Conservation (phyloP, 2,888 invertebrate species). For the Sinopyrophorus schimmeli region DNA sequence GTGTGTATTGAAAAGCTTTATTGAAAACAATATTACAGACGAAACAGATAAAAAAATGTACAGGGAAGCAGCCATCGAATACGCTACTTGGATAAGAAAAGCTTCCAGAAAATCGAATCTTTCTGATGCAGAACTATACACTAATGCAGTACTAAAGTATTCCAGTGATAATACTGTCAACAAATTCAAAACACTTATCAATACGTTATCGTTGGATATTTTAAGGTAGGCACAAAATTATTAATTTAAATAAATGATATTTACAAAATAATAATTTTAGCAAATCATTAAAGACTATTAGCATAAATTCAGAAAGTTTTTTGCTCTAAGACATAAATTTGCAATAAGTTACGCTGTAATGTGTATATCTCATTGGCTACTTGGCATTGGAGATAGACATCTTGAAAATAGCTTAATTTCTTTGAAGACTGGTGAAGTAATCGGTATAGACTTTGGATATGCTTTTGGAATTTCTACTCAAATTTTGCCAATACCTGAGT, state of each 20-base stretch:
- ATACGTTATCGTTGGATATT: slow-evolving; percentile 26
- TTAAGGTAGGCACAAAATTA: slow-evolving; percentile 14
- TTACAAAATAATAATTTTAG: slow-evolving; percentile 43
- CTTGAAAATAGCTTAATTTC: slow-evolving; percentile 66
- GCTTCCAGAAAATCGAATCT: no score
- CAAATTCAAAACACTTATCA: slow-evolving; percentile 54
- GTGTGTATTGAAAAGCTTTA: slow-evolving; percentile 58
- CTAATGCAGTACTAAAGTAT: slow-evolving; percentile 47
- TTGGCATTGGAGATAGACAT: slow-evolving; percentile 77
- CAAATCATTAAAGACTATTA: slow-evolving; percentile 58
- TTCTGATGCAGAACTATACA: slow-evolving; percentile 39
- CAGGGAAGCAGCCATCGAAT: slow-evolving; percentile 36
- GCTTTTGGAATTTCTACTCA: slow-evolving; percentile 72
- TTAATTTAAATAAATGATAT: slow-evolving; percentile 1
- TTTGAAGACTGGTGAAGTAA: slow-evolving; percentile 59
- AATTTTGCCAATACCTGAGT: slow-evolving; percentile 66
- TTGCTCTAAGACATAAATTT: slow-evolving; percentile 63
- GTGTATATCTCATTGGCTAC: slow-evolving; percentile 69
- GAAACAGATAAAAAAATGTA: slow-evolving; percentile 29
- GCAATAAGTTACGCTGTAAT: slow-evolving; percentile 64
- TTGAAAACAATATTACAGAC: slow-evolving; percentile 42
- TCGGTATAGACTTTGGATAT: slow-evolving; percentile 76
- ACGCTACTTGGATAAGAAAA: slow-evolving; percentile 43
- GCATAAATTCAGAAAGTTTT: slow-evolving; percentile 63
- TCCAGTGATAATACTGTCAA: slow-evolving; percentile 45